Evolutionary conservation across 2,888 invertebrate species (phyloP), one percentile per base, ranked within the genome.

Genomic region (Andricus curvator): DNA sequence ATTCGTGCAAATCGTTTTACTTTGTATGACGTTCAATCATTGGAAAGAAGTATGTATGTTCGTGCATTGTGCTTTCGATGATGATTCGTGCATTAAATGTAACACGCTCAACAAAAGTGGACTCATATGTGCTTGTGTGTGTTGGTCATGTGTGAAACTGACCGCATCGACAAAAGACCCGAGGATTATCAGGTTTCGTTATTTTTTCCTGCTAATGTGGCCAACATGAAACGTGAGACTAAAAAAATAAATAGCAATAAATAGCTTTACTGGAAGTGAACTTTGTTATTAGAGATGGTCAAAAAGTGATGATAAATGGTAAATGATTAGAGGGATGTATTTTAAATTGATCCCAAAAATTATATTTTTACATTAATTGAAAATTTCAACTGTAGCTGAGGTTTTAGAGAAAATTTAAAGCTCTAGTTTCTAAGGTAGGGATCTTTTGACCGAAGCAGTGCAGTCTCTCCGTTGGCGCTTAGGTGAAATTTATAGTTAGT

Each of bases 1-100:
- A 74, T 74, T 56, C 56, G 74, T 74, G 74, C 56, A 56, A 74
- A 74, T 74, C 74, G 56, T 74, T 60, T 74, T 56, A 56, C 20
- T 56, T 51, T 74, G 74, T 56, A 56, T 56, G 74, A 56, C 56
- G 56, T 74, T 74, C 33, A 29, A 48, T 70, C 33, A 51, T 56
- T 56, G 22, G 2, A 56, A 74, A 56, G n/a, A 56, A 74, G 20
- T 48, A 56, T 74, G 20, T 48, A 56, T 74, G 51, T 33, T 48
- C 51, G 70, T 70, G 70, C 70, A 70, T 37, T 70, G 70, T 70
- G 70, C 51, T 29, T 70, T 70, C n/a, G 51, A 74, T 56, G 56
- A 74, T 56, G 29, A 74, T 74, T 51, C 51, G 70, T 74, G 70
- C 70, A 74, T 67, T 67, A 67, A 67, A 67, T 67, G 66, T 70